Evolutionary conservation across 2,888 invertebrate genomes (phyloP), one percentile per base, ranked within the genome.

Genomic region (Arge pagana): DNA sequence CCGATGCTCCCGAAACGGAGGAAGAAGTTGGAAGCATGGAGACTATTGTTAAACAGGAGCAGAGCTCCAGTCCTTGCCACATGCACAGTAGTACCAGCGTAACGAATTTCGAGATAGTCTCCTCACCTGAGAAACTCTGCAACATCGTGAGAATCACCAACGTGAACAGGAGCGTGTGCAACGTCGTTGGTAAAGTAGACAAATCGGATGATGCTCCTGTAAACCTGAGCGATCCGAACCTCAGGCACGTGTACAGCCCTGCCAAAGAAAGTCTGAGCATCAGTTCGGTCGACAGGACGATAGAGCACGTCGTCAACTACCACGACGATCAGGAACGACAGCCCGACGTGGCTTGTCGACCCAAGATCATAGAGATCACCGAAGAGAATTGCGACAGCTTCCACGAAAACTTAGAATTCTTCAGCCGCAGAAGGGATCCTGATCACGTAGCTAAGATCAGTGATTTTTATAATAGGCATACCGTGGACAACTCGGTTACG

Each of bases 1-100:
- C 91, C 0, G 90, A 91, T 65, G 85, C 88, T 15, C 85, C 87
- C 0, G 73, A 73, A 35, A 53, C 57, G 3, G 72, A 71, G 3
- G 71, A 71, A 7, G 55, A 59, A 28, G 23, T 5, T n/a, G 49
- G 41, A 3, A 18, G 8, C 3, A 56, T 63, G 6, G 66, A 66
- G 21, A 21, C 63, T 1, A 57, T 60, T 52, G 68, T 73, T 3
- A 74, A 73, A 21, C 72, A 72, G 45, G 73, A 73, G 15, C 71
- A 72, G 39, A 66, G 57, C 13, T 30, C 64, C 13, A 66, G 64
- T 18, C 66, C 72, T 0, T 72, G 72, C 39, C 68, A 71, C 48
- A 54, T 69, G 33, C 65, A 66, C 45, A 23, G 21, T 15, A 56
- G 60, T 13, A 45, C 24, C 45, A 43, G 11, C 8, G 48, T 66